These are phyloP conservation scores for Nymphalis urticae DNA, from an alignment of 2,888 invertebrate genomes.

Conservation along the genomic window DNA sequence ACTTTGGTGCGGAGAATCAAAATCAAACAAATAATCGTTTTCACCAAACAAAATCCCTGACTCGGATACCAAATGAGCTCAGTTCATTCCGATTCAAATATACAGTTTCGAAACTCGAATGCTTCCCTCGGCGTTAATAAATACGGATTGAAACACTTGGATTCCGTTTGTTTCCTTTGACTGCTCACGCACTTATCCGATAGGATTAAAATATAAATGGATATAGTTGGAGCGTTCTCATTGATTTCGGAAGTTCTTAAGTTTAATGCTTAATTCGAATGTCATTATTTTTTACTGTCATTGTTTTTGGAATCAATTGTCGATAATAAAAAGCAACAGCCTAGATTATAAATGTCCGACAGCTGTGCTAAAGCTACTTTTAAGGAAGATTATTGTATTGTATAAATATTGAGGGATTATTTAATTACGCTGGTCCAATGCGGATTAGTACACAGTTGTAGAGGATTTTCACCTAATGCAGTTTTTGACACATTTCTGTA, in stretches of 20 bases:
- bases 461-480: too few relatives aligned
- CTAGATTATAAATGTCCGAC: too few relatives aligned
- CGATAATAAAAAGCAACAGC: too few relatives aligned
- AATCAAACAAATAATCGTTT: conserved; percentile 34
- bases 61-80: conserved; percentile 34
- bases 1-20: conserved; percentile 18
- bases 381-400: too few relatives aligned
- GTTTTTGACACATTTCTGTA: too few relatives aligned
- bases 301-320: too few relatives aligned
- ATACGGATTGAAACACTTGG: conserved; percentile 41
- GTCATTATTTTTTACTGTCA: too few relatives aligned
- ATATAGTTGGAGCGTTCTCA: conserved; percentile 6
- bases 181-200: conserved; percentile 28
- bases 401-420: too few relatives aligned
- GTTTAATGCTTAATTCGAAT: not conserved
- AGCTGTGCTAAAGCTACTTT: too few relatives aligned
- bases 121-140: conserved; percentile 44
- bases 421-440: too few relatives aligned
- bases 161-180: conserved; percentile 27
- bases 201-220: conserved; percentile 18
- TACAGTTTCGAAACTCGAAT: conserved; percentile 36
- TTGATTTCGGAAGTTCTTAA: not conserved
- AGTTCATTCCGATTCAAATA: conserved; percentile 38
- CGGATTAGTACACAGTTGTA: too few relatives aligned
- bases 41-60: conserved; percentile 34